phyloP scores from a whole-genome alignment of 2,113 vertebrate genomes.

The Glaucomys volans region DNA sequence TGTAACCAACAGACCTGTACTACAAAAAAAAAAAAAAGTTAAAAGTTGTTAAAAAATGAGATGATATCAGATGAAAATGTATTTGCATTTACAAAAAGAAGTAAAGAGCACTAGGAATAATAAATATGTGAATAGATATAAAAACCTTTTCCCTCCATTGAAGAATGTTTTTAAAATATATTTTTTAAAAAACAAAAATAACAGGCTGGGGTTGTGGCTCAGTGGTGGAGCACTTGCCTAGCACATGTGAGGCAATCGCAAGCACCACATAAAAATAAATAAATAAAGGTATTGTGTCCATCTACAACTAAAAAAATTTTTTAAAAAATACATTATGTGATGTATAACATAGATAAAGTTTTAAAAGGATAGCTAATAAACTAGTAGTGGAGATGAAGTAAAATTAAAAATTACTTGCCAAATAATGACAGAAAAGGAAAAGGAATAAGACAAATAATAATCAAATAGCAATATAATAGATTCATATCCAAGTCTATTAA shows the following conservation, averaged over 20 bases:
- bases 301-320: no score
- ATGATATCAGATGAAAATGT: not conserved
- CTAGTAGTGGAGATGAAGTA: not conserved
- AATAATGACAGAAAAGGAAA: not conserved
- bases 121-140: not conserved
- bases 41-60: conserved; percentile 6
- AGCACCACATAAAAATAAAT: no score
- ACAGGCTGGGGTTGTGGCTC: no score
- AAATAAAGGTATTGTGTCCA: no score
- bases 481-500: not conserved
- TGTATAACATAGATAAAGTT: not conserved
- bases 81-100: not conserved
- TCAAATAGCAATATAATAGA: not conserved
- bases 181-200: conserved; percentile 21
- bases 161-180: not conserved
- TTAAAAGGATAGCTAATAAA: not conserved
- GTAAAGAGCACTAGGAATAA: not conserved
- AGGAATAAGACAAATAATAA: not conserved
- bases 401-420: not conserved
- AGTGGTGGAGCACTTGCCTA: no score
- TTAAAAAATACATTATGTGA: not conserved
- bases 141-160: not conserved
- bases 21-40: conserved; percentile 17
- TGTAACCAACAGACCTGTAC: not conserved
- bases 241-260: no score